Base-by-base conservation (phyloP, 2,797 vertebrate species). In the Sparidentex hasta region DNA sequence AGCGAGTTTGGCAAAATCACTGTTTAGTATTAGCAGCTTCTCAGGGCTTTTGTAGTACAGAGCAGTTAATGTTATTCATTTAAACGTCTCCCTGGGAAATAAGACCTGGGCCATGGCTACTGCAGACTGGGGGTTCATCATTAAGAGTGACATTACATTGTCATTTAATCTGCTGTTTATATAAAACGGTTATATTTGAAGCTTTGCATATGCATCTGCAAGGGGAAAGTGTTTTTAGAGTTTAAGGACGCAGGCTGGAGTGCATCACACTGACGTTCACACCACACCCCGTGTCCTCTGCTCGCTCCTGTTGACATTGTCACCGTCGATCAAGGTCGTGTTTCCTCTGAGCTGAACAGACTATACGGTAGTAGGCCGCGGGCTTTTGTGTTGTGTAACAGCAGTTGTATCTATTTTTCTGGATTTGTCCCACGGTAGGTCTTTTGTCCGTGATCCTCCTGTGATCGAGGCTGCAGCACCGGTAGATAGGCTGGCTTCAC, bases 301-400 rank as follows among this genome's bases (percentile, higher is more conserved):
- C 48, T 20, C 17, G 2, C 65, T 63, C 71, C 52, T 54, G 64
- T 64, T 81, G 81, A 74, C 80, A 58, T 65, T 85, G 74, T 70
- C 65, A 38, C 54, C 7, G 18, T 69, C 2, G 6, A 74, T 83
- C 69, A 82, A 85, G 83, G 84, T 84, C 33, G 7, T 58, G 52
- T 59, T 71, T 66, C 29, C 65, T 63, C 68, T 12, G 27, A 51
- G 16, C 9, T 9, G 18, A 23, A 65, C 54, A 9, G 13, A 71
- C 74, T 46, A 21, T 85, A 66, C 54, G 63, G 54, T 33, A 16
- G 58, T 48, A 20, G 56, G 76, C 77, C 29, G 13, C 65, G 18
- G 69, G 81, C 76, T 74, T 83, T 68, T 79, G 27, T 74, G 21
- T 88, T 87, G 76, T 13, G 56, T 70, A 88, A 87, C 59, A 62